A percentile compares a stretch with the other conserved stretches of the same genome.
These are phyloP conservation scores for Aphrophora alni DNA, from an alignment of 2,888 invertebrate species.

Conservation along the genomic window DNA sequence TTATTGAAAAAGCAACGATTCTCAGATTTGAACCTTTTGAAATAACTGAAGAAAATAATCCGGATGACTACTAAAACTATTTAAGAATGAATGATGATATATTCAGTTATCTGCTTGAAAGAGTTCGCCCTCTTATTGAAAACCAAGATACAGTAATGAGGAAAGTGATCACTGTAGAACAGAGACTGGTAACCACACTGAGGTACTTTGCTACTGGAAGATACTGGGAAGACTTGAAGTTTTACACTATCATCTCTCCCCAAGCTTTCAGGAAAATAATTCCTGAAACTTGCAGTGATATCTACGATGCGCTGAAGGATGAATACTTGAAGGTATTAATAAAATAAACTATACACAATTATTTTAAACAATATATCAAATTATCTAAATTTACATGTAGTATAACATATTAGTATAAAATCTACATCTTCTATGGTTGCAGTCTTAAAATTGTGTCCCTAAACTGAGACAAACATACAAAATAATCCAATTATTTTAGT, in stretches of 20 bases:
- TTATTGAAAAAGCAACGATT: neutral
- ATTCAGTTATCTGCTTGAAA: constrained; percentile 3
- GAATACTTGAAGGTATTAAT: no score
- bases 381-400: neutral
- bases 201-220: neutral
- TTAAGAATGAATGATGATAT: neutral
- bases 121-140: constrained; percentile 6
- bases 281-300: no score
- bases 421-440: neutral
- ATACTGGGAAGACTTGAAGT: no score
- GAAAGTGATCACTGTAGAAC: neutral
- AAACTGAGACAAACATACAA: no score
- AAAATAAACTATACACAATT: no score
- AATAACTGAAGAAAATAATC: neutral
- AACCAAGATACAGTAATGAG: neutral
- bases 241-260: no score
- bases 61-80: neutral
- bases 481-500: no score
- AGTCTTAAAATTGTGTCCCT: no score
- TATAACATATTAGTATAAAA: neutral
- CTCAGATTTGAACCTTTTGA: neutral
- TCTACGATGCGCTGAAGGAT: no score
- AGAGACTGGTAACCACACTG: neutral
- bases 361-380: neutral
- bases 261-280: no score